Evolutionary conservation across 2,113 vertebrate genomes (phyloP), one percentile per base, ranked within the genome.

Genomic region (Dryoscopus gambensis): DNA sequence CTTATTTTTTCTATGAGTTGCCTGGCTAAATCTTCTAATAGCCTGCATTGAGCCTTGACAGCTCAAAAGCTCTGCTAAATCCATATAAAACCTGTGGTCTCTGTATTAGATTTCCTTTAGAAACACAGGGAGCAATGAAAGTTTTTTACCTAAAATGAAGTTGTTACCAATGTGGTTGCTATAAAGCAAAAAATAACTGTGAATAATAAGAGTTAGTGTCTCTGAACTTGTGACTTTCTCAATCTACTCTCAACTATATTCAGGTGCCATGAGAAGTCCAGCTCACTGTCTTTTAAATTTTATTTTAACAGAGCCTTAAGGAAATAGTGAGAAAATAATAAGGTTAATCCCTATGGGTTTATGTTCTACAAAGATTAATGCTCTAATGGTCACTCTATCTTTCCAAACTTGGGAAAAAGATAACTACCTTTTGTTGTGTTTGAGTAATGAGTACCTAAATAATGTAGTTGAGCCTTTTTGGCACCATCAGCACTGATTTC

Each of bases 121-220:
- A 95, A 92, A 91, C 21, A 91, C 15, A 65, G 16, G 64, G 65
- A 89, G 33, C 84, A 90, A 89, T 5, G 33, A 16, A 96, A 93
- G 30, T 50, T 74, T 93, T 91, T 80, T 77, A 39, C 24, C 19
- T 91, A 77, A 74, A 95, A 91, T 95, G 67, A 96, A 95, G 70
- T 59, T 90, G 84, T 96, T 96, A 68, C 71, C 40, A 67, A 52
- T 87, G 91, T 93, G 84, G 52, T 73, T 95, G 77, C 63, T 94
- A 47, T 71, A 82, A 73, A 39, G 57, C 78, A 93, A 95, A 97
- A 89, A 62, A 76, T 71, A 53, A 28, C 44, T 50, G 13, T 59
- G 16, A 80, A 64, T 60, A 50, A 33, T 69, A 55, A 63, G 19
- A 79, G 28, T 85, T 73, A 49, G 10, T 75, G 46, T 67, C 18